Evolutionary conservation across 2,888 invertebrate genomes (phyloP).

Genomic region (Drosophila basisetae): DNA sequence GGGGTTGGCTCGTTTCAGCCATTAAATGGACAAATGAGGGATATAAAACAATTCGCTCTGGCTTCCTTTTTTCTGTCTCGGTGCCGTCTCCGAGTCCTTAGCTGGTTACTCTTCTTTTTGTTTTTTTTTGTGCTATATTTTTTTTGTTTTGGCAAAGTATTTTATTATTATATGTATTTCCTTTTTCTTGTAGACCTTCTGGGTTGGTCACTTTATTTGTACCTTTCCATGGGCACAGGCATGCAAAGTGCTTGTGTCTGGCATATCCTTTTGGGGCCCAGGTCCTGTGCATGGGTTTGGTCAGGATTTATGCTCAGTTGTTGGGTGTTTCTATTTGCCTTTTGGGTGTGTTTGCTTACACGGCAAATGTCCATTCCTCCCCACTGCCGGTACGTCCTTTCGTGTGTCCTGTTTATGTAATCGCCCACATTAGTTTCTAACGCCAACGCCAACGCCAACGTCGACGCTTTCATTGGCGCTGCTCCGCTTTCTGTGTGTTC

Average conservation of each 20-base stretch:
- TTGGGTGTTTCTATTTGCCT: slow-evolving; percentile 68
- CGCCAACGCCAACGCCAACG: slow-evolving; percentile 54
- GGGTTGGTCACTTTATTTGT: slow-evolving; percentile 80
- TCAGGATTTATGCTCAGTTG: slow-evolving; percentile 73
- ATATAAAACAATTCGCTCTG: slow-evolving; percentile 84
- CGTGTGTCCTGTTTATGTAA: slow-evolving; percentile 81
- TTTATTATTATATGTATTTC: slow-evolving; percentile 79
- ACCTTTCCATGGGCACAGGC: slow-evolving; percentile 56
- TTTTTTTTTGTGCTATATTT: slow-evolving; percentile 15
- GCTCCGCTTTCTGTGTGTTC: slow-evolving; percentile 31
- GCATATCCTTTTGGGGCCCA: slow-evolving; percentile 60
- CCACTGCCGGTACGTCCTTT: slow-evolving; percentile 63
- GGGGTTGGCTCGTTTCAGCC: slow-evolving; percentile 80
- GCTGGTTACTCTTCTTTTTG: slow-evolving; percentile 46
- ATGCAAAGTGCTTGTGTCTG: slow-evolving; percentile 67
- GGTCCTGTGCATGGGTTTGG: slow-evolving; percentile 62
- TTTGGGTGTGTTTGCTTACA: slow-evolving; percentile 74
- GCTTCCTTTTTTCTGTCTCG: slow-evolving; percentile 72
- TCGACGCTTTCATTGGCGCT: slow-evolving; percentile 34
- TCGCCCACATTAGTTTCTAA: slow-evolving; percentile 75
- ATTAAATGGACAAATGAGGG: slow-evolving; percentile 84
- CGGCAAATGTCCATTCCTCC: slow-evolving; percentile 44
- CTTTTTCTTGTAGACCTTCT: slow-evolving; percentile 67
- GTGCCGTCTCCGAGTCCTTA: slow-evolving; percentile 50
- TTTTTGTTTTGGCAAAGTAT: slow-evolving; percentile 62